phyloP scores from a whole-genome alignment of 92 coral and sea anemone genomes.

The Muricea muricata region DNA sequence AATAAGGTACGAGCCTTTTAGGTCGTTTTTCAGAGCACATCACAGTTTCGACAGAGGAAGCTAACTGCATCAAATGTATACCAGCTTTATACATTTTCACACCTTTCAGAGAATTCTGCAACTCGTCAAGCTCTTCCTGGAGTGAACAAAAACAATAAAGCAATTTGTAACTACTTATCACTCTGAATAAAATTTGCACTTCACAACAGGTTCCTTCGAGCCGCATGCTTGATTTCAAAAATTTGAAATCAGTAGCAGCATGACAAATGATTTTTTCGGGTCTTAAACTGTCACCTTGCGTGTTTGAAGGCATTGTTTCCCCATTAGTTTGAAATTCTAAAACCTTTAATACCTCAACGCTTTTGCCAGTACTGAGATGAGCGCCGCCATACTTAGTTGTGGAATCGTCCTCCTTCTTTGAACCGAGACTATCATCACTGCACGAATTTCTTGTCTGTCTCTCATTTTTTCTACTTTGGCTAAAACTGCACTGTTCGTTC shows the following conservation, averaged over 20 bases:
- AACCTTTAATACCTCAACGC: conserved; percentile 6
- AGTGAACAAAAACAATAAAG: neutral
- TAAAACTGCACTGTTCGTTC: neutral
- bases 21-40: conserved; percentile 12
- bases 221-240: neutral
- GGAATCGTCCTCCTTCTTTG: neutral
- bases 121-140: conserved; percentile 31
- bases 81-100: conserved; percentile 42
- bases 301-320: no score
- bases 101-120: conserved; percentile 30
- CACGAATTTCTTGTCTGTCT: neutral
- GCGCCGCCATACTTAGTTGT: neutral
- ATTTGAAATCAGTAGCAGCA: no score
- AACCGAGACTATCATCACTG: neutral
- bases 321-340: no score
- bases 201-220: neutral
- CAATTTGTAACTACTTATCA: no score
- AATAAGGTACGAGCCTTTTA: neutral
- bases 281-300: no score
- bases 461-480: neutral
- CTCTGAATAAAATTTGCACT: neutral
- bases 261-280: no score
- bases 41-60: conserved; percentile 26
- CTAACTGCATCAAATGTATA: conserved; percentile 43
- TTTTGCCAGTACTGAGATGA: neutral